phyloP scores from a whole-genome alignment of 2,888 invertebrate species.

The Harpalus rufipes region DNA sequence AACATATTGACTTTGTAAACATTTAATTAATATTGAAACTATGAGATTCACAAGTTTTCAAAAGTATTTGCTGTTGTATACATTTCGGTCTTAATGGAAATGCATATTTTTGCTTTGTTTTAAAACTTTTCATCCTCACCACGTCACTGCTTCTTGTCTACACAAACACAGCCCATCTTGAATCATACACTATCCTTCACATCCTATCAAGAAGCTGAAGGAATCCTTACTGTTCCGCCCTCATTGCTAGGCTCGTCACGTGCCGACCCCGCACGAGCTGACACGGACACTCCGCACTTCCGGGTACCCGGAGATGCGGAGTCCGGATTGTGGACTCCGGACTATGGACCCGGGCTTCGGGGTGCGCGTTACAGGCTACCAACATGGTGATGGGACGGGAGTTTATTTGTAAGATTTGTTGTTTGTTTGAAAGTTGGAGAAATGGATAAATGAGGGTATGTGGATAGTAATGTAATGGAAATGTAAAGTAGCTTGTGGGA shows the following conservation, averaged over 20 bases:
- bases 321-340: background rate
- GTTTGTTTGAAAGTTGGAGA: background rate
- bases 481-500: background rate
- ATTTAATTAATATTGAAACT: background rate
- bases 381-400: background rate
- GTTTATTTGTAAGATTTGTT: constrained; percentile 6
- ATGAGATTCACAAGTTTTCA: background rate
- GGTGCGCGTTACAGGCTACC: too few relatives aligned
- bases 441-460: background rate
- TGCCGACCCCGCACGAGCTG: background rate
- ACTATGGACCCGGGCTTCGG: background rate
- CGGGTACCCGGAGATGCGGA: background rate
- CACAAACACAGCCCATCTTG: too few relatives aligned
- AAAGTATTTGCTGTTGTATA: background rate
- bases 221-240: background rate
- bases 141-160: too few relatives aligned
- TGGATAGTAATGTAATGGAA: background rate
- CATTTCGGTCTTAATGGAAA: background rate
- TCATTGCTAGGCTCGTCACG: background rate
- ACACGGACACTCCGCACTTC: constrained; percentile 3
- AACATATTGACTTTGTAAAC: background rate
- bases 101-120: background rate
- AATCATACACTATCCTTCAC: too few relatives aligned
- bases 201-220: too few relatives aligned
- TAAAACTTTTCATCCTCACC: too few relatives aligned